Percentiles rank a stretch among this genome's conserved stretches.
phyloP scores from a whole-genome alignment of 2,888 invertebrate genomes.

The Parelbella ahira region DNA sequence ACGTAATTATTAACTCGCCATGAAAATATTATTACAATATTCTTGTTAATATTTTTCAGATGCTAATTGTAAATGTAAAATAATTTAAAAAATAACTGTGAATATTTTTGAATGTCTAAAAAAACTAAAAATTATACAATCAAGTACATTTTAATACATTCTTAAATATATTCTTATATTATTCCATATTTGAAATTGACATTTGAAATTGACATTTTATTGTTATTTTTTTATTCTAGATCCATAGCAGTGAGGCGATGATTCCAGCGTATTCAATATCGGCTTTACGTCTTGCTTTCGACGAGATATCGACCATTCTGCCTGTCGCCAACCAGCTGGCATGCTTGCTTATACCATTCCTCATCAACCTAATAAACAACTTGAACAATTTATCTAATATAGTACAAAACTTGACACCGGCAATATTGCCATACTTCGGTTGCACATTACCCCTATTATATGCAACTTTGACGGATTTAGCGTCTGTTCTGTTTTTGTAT shows the following conservation, averaged over 20 bases:
- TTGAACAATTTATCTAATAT: constrained; percentile 69
- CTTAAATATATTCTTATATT: too few species aligned
- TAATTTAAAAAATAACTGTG: too few species aligned
- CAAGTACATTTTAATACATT: too few species aligned
- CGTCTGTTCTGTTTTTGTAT: constrained; percentile 65
- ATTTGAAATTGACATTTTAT: too few species aligned
- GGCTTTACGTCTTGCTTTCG: constrained; percentile 63
- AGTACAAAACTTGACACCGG: constrained; percentile 68
- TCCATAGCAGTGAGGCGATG: constrained; percentile 57
- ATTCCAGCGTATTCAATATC: constrained; percentile 70
- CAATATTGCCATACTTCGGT: constrained; percentile 65
- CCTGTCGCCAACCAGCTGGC: constrained; percentile 67
- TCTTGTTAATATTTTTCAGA: too few species aligned
- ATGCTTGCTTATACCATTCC: constrained; percentile 60
- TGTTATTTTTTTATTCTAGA: constrained; percentile 37
- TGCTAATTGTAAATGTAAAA: too few species aligned
- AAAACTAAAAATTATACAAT: too few species aligned
- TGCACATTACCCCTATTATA: constrained; percentile 65
- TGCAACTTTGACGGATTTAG: constrained; percentile 66
- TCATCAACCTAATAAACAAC: constrained; percentile 69
- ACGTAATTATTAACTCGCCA: too few species aligned
- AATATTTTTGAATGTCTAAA: too few species aligned
- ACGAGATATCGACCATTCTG: constrained; percentile 62
- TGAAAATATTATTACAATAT: too few species aligned
- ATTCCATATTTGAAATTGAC: too few species aligned